Percentiles rank a stretch among this genome's conserved stretches.
Evolutionary conservation across 2,113 vertebrate genomes (phyloP).

Genomic region (Caranx ignobilis): DNA sequence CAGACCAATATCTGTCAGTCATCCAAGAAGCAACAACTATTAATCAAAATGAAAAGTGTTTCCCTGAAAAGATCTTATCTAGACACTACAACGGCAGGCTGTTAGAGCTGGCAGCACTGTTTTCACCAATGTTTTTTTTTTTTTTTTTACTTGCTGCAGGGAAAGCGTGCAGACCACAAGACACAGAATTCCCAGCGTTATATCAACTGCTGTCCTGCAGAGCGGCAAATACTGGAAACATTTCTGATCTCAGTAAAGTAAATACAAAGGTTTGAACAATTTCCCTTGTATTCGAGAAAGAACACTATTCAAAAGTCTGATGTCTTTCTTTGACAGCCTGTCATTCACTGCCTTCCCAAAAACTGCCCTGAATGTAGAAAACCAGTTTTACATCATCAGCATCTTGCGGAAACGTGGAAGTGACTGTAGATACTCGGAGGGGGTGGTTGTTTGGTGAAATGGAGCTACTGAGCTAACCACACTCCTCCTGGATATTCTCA

Average conservation of each 20-base stretch:
- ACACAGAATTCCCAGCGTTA: background rate
- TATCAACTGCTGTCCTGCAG: background rate
- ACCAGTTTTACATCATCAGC: background rate
- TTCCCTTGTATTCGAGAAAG: background rate
- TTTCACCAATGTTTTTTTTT: background rate
- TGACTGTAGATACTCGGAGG: no score
- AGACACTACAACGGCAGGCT: constrained; percentile 17
- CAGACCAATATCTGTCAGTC: constrained; percentile 68
- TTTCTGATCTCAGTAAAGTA: background rate
- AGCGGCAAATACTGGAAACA: background rate
- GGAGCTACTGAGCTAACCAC: no score
- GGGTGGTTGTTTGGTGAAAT: no score
- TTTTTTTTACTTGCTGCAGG: background rate
- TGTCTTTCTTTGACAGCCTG: background rate
- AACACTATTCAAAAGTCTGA: background rate
- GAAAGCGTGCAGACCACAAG: background rate
- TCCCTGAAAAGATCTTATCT: constrained; percentile 63
- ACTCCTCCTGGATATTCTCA: no score
- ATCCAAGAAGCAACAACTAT: constrained; percentile 57
- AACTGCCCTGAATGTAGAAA: background rate
- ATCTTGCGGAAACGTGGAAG: background rate
- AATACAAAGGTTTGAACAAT: background rate
- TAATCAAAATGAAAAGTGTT: constrained; percentile 61
- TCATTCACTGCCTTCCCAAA: background rate
- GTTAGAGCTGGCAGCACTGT: constrained; percentile 4